A percentile compares a stretch with the other conserved stretches of the same genome.
These are phyloP conservation scores for Trimorus sp. DNA, from an alignment of 2,888 invertebrate genomes.

Conservation along the genomic window DNA sequence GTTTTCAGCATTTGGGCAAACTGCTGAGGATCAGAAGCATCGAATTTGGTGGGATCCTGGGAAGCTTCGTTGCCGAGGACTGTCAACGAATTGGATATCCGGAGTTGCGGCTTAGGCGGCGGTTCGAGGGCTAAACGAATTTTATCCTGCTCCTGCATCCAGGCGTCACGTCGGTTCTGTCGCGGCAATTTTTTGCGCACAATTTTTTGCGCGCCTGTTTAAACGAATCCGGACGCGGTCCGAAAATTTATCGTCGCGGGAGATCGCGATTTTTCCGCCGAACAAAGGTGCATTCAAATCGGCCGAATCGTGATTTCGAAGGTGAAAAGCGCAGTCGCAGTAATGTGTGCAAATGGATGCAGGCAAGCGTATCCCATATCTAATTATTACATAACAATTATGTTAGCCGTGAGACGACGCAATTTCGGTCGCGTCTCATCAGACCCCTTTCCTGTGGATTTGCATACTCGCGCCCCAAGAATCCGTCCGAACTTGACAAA, in stretches of 20 bases:
- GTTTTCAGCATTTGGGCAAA: constrained; percentile 97
- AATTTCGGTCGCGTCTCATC: constrained; percentile 41
- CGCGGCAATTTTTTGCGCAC: constrained; percentile 78
- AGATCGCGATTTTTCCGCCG: too few species aligned
- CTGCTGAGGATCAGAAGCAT: constrained; percentile 97
- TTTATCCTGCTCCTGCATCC: constrained; percentile 99
- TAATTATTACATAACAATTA: constrained; percentile 49
- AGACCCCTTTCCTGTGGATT: constrained; percentile 66
- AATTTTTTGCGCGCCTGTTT: constrained; percentile 19
- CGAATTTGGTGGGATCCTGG: constrained; percentile 92
- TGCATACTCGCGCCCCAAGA: constrained; percentile 75
- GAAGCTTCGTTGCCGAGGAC: constrained; percentile 99
- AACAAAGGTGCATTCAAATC: too few species aligned
- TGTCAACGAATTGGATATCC: constrained; percentile 98
- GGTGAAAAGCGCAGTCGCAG: too few species aligned
- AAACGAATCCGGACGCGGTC: constrained; percentile 1
- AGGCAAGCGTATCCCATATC: constrained; percentile 55
- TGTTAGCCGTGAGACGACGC: constrained; percentile 38
- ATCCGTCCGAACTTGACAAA: constrained; percentile 66
- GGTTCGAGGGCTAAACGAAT: constrained; percentile 96
- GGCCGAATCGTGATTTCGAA: too few species aligned
- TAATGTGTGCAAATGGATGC: constrained; percentile 44
- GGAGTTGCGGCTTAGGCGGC: constrained; percentile 96
- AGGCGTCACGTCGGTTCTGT: constrained; percentile 96
- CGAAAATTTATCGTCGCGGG: neutral